Base-by-base conservation (phyloP, 2,888 invertebrate species). In the Stegophylla sp. region DNA sequence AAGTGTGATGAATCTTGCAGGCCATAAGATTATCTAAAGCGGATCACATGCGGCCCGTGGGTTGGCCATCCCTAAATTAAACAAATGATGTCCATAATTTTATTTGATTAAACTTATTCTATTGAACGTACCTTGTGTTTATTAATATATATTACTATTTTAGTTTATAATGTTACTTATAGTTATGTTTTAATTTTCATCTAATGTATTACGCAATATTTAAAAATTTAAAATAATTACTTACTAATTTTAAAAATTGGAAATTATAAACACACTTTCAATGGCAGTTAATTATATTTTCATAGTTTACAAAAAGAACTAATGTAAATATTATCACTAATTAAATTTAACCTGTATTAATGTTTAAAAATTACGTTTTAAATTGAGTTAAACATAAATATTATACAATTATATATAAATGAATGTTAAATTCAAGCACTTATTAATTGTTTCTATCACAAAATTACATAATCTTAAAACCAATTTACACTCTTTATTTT, bases 391-490 rank as follows among this genome's bases (percentile, higher is more conserved):
- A 63, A 48, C 51, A 3, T 28, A 23, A 23, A 51, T 48, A 51
- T n/a, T n/a, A n/a, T n/a, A 43, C 12, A 20, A 64, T 12, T 23
- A 34, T 9, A 41, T n/a, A 69, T 53, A 34, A 3, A 26, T 45
- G 20, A 28, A 48, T 51, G 64, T 41, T 34, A 51, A 23, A 64
- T 53, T 17, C 3, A 53, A 51, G 64, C 41, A 64, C 75, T 76
- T 75, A 64, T 73, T 59, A 26, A 53, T 64, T 76, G 23, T 76
- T 76, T 26, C 64, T 53, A 53, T 76, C 15, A 64, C 64, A 66
- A 76, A 66, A 66, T 76, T 66, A 76, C 12, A 76, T 66, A 66
- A 75, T 75, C 75, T 51, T 15, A 53, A 53, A 73, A 43, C 17
- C 41, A 74, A 75, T 72, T 59, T 59, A 73, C 61, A 61, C 26